Evolutionary conservation across 2,113 vertebrate genomes (phyloP).

Genomic region (Centrocercus urophasianus): DNA sequence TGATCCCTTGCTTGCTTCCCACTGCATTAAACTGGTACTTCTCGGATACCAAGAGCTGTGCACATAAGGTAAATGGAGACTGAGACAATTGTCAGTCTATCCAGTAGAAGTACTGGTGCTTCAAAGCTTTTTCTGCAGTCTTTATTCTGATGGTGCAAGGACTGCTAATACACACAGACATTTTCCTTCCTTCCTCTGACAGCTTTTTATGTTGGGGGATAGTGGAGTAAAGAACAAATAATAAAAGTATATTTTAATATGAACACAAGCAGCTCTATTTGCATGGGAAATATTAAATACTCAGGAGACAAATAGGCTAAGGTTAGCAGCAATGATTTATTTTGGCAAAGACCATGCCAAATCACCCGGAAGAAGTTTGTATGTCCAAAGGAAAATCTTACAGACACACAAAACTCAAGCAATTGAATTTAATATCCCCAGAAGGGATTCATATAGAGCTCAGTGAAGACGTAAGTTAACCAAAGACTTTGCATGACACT

Average conservation of each 20-base stretch:
- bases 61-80: conserved; percentile 63
- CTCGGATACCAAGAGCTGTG: conserved; percentile 48
- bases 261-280: conserved; percentile 46
- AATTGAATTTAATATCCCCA: conserved; percentile 6
- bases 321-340: conserved; percentile 37
- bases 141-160: conserved; percentile 2
- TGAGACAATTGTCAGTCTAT: conserved; percentile 61
- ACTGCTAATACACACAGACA: conserved; percentile 32
- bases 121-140: conserved; percentile 19
- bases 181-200: conserved; percentile 42
- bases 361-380: conserved; percentile 32
- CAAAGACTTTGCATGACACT: background rate
- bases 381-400: conserved; percentile 28
- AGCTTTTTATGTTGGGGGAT: background rate
- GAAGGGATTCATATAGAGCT: background rate
- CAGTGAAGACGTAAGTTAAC: background rate
- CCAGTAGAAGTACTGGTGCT: conserved; percentile 19
- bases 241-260: conserved; percentile 53
- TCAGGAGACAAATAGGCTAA: conserved; percentile 21
- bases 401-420: conserved; percentile 1
- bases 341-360: background rate
- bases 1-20: conserved; percentile 57
- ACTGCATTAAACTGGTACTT: conserved; percentile 57
- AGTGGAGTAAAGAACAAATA: conserved; percentile 40
- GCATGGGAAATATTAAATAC: conserved; percentile 37